A percentile compares a stretch with the other conserved stretches of the same genome.
These are phyloP conservation scores for Hippocampus comes DNA, from an alignment of 2,113 vertebrate genomes.

Conservation along the genomic window DNA sequence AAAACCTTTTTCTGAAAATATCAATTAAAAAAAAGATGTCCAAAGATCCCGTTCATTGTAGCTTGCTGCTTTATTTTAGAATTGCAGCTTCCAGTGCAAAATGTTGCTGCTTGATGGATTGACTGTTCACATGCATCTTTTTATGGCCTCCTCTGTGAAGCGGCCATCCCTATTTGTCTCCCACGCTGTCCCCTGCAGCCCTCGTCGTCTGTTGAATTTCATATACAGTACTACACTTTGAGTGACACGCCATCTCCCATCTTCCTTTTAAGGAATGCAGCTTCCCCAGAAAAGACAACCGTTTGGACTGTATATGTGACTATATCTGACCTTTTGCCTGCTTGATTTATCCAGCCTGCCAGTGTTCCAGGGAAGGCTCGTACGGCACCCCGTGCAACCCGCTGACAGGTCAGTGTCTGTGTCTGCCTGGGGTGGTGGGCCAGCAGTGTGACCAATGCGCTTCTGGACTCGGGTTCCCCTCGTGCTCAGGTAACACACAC, in stretches of 20 bases:
- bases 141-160: slow-evolving; percentile 12
- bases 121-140: slow-evolving; percentile 41
- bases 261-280: slow-evolving; percentile 30
- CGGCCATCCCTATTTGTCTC: slow-evolving; percentile 19
- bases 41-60: no score
- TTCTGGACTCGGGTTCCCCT: slow-evolving; percentile 72
- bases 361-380: slow-evolving; percentile 76
- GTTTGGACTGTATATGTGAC: not conserved
- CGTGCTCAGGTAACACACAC: slow-evolving; percentile 74
- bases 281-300: slow-evolving; percentile 29
- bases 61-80: no score
- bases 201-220: slow-evolving; percentile 10
- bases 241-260: slow-evolving; percentile 19
- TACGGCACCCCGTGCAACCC: slow-evolving; percentile 67
- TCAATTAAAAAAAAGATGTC: no score
- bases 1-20: no score
- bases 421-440: slow-evolving; percentile 73
- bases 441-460: slow-evolving; percentile 78
- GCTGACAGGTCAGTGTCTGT: slow-evolving; percentile 77
- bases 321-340: not conserved
- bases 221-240: slow-evolving; percentile 15
- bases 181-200: slow-evolving; percentile 30
- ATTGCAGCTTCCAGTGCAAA: slow-evolving; percentile 11
- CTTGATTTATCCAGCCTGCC: slow-evolving; percentile 72
- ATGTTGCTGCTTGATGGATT: slow-evolving; percentile 18